Evolutionary conservation across 2,113 vertebrate genomes (phyloP).

Genomic region (Indicator indicator): DNA sequence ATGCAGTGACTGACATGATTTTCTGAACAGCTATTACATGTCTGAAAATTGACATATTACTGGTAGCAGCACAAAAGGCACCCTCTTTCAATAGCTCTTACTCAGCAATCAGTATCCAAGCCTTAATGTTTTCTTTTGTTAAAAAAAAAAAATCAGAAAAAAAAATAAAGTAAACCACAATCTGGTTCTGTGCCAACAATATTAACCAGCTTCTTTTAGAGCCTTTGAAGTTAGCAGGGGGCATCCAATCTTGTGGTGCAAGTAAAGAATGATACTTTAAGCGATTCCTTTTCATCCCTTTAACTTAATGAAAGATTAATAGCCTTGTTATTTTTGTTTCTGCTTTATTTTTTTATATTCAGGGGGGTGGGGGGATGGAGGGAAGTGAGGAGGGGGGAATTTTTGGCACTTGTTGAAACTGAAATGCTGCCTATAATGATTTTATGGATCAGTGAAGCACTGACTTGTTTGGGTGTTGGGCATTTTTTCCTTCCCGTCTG

Average conservation of each 20-base stretch:
- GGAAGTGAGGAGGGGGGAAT: neutral
- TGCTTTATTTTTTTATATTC: conserved; percentile 90
- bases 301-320: conserved; percentile 99
- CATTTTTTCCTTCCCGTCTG: neutral
- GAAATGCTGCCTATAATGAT: conserved; percentile 80
- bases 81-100: neutral
- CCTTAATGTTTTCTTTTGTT: conserved; percentile 70
- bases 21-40: neutral
- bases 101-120: conserved; percentile 29
- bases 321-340: conserved; percentile 97
- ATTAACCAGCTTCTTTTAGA: conserved; percentile 86
- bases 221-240: conserved; percentile 98
- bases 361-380: conserved; percentile 53
- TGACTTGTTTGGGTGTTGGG: conserved; percentile 32
- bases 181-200: conserved; percentile 92
- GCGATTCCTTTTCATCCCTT: conserved; percentile 99
- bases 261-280: conserved; percentile 96
- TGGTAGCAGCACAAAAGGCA: conserved; percentile 40
- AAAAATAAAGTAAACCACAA: conserved; percentile 89
- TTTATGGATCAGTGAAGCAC: conserved; percentile 80
- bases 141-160: conserved; percentile 74
- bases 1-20: neutral
- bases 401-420: conserved; percentile 82
- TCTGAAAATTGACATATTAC: conserved; percentile 33
- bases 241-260: conserved; percentile 88